phyloP scores from a whole-genome alignment of 2,888 invertebrate species.

The Stenotaenia linearis region DNA sequence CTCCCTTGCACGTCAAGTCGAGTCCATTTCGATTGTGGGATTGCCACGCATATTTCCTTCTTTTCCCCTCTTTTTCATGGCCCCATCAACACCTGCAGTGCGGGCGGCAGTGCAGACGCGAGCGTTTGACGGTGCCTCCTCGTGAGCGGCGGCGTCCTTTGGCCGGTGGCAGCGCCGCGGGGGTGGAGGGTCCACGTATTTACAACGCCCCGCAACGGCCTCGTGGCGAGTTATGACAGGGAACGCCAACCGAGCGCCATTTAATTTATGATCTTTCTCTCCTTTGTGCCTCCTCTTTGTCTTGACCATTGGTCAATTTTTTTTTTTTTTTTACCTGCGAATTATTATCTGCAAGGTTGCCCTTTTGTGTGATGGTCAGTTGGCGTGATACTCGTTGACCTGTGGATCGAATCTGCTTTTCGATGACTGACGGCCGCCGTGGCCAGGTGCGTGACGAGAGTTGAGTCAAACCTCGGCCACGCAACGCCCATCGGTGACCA shows the following conservation, averaged over 20 bases:
- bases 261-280: not conserved
- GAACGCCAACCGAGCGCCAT: conserved; percentile 1
- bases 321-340: not conserved
- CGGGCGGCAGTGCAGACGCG: not conserved
- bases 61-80: not conserved
- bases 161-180: not conserved
- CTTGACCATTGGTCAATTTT: not conserved
- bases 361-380: not conserved
- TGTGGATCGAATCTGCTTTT: not conserved
- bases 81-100: conserved; percentile 9
- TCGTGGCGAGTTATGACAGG: conserved; percentile 8
- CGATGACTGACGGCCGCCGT: not conserved
- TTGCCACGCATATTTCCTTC: not conserved
- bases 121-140: not conserved
- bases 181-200: not conserved
- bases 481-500: not conserved
- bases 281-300: not conserved
- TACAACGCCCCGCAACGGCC: conserved; percentile 4
- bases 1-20: not conserved
- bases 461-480: conserved; percentile 5
- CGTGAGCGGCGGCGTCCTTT: conserved; percentile 9
- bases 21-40: not conserved
- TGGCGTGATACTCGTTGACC: not conserved
- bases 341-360: not conserved
- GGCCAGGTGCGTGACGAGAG: not conserved